Percentiles rank a stretch among this genome's conserved stretches.
Conservation (phyloP, 2,888 invertebrate genomes). For the Galeopsomyia nigrocyanea region DNA sequence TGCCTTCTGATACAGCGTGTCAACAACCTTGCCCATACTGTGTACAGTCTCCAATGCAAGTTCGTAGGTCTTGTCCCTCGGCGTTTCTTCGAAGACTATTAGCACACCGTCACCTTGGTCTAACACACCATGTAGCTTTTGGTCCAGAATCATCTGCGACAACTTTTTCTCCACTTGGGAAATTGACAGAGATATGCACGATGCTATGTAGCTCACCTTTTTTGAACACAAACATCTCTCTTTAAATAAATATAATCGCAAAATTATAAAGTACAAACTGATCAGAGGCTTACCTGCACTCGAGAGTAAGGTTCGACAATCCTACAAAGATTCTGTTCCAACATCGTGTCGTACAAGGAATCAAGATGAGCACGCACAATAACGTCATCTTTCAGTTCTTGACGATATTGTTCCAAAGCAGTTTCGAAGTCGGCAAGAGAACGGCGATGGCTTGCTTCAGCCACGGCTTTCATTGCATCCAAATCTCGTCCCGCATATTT, state of each 20-base stretch:
- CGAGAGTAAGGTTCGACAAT: constrained; percentile 99
- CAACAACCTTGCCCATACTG: constrained; percentile 99
- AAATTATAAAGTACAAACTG: constrained; percentile 4
- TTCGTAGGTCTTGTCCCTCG: constrained; percentile 97
- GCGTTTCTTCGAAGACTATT: constrained; percentile 96
- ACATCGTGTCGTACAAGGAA: constrained; percentile 96
- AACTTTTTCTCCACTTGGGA: constrained; percentile 97
- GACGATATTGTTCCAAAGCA: constrained; percentile 87
- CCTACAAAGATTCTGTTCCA: constrained; percentile 98
- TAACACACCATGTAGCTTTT: constrained; percentile 95
- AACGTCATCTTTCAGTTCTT: constrained; percentile 93
- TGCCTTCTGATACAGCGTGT: constrained; percentile 98
- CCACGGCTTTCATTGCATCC: constrained; percentile 98
- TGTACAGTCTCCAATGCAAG: constrained; percentile 97
- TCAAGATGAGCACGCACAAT: constrained; percentile 97
- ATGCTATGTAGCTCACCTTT: constrained; percentile 87
- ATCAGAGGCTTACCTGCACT: constrained; percentile 77
- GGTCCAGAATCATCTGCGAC: constrained; percentile 99
- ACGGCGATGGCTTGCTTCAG: constrained; percentile 95
- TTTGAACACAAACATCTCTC: constrained; percentile 4
- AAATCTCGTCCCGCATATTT: constrained; percentile 96
- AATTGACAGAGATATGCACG: constrained; percentile 90
- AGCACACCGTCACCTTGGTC: constrained; percentile 99
- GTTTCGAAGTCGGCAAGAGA: constrained; percentile 97
- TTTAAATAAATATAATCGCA: constrained; percentile 7